These are phyloP conservation scores for Acanthococcus lagerstroemiae DNA, from an alignment of 2,888 invertebrate genomes.

Conservation along the genomic window DNA sequence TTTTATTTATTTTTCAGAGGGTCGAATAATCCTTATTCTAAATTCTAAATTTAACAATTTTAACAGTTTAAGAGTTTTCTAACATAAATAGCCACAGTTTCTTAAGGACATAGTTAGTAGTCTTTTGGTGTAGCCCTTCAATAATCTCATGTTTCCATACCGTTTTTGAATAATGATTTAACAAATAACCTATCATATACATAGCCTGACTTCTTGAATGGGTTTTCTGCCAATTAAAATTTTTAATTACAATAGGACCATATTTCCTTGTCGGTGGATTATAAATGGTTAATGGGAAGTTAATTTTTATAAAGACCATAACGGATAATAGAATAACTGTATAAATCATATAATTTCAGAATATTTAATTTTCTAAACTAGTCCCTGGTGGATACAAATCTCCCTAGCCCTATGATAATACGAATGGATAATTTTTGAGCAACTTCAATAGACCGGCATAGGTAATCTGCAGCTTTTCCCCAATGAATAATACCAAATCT, in stretches of 20 bases:
- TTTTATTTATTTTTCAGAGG: constrained; percentile 1
- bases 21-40: no score
- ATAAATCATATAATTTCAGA: not conserved
- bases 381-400: not conserved
- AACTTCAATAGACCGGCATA: no score
- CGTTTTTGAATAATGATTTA: not conserved
- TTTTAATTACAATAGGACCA: not conserved
- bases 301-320: not conserved
- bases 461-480: no score
- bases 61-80: no score
- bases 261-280: not conserved
- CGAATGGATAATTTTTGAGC: no score
- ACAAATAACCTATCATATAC: not conserved
- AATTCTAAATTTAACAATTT: no score
- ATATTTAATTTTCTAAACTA: not conserved
- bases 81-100: no score
- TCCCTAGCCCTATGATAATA: not conserved
- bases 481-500: no score
- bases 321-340: not conserved
- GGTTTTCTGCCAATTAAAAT: not conserved
- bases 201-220: not conserved
- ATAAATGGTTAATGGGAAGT: not conserved
- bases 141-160: not conserved
- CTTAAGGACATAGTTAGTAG: not conserved
- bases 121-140: not conserved